Percentiles rank a stretch among this genome's conserved stretches.
phyloP scores from a whole-genome alignment of 2,113 vertebrate species.

The Podarcis cretensis region DNA sequence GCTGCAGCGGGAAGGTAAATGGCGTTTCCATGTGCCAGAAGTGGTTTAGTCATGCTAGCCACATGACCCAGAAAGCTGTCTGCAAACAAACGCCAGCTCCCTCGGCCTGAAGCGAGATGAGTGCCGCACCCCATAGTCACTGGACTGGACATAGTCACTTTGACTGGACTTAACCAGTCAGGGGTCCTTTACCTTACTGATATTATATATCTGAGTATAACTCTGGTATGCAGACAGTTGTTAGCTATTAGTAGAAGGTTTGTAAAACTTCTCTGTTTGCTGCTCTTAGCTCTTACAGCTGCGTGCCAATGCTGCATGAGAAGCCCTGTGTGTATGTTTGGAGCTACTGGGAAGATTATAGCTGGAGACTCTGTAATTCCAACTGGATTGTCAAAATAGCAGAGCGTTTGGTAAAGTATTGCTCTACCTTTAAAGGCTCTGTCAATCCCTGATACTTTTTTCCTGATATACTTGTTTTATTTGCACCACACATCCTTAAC shows the following conservation, averaged over 20 bases:
- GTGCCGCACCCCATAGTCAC: too few relatives aligned
- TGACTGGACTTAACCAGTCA: too few relatives aligned
- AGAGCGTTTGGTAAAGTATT: slow-evolving; percentile 83
- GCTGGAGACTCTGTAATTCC: slow-evolving; percentile 85
- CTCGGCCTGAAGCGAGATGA: too few relatives aligned
- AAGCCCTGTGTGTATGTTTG: slow-evolving; percentile 89
- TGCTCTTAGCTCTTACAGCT: slow-evolving; percentile 84
- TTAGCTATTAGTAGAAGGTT: background rate
- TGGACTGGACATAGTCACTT: too few relatives aligned
- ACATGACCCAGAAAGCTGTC: too few relatives aligned
- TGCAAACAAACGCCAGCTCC: too few relatives aligned
- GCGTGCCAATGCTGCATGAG: slow-evolving; percentile 76
- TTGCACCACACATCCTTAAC: background rate
- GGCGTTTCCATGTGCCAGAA: too few relatives aligned
- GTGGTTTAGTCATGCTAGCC: too few relatives aligned
- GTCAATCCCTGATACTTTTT: background rate
- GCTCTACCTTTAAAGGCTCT: background rate
- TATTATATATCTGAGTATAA: background rate
- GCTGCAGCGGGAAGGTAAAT: too few relatives aligned
- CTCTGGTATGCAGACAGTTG: background rate
- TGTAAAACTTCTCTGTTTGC: background rate
- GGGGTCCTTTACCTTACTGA: too few relatives aligned
- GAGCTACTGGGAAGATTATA: slow-evolving; percentile 91
- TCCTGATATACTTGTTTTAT: background rate
- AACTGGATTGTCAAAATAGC: slow-evolving; percentile 91